Evolutionary conservation across 2,888 invertebrate genomes (phyloP), one percentile per base, ranked within the genome.

Genomic region (Ectemnius continuus): DNA sequence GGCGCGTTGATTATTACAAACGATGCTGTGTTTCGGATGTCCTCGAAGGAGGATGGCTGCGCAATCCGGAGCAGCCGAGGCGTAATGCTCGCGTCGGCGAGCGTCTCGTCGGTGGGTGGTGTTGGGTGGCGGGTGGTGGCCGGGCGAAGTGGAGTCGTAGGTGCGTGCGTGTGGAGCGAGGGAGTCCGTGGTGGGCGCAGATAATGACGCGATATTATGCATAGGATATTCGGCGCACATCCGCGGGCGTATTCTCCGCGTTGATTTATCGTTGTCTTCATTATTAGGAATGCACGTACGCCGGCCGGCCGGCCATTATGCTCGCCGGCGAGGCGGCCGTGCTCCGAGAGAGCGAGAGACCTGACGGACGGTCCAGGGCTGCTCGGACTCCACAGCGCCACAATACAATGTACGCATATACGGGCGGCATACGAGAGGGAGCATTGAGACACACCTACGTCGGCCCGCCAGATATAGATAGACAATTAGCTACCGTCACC

Each of bases 191-290:
- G 86, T 86, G 81, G 85, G 79, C 81, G 73, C 78, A 86, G 88
- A 89, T 90, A 90, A 90, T 90, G 88, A 90, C 88, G 86, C 89
- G 88, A 90, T 90, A 90, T 90, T 90, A 91, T 90, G 90, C 90
- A 90, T 88, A 89, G 90, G 88, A 89, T 90, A 89, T 91, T 90
- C 90, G 90, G 89, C 85, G 89, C 87, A 87, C 88, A 90, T 90
- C 90, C 89, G 90, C 88, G 89, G 87, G 88, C 88, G 88, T 89
- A 90, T 91, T 90, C 90, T 89, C 87, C 86, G 82, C 85, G 88
- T 90, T 91, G 91, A 91, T 91, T 91, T 91, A 91, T 91, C 89
- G 90, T 88, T 89, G 90, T 91, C 91, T 91, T 91, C 90, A 89
- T 90, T 90, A 91, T 91, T 90, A 90, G 90, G 90, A 91, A 91